Percentiles rank a stretch among this genome's conserved stretches.
Evolutionary conservation across 2,888 invertebrate species (phyloP).

Genomic region (Pycnomerus fuliginosus): DNA sequence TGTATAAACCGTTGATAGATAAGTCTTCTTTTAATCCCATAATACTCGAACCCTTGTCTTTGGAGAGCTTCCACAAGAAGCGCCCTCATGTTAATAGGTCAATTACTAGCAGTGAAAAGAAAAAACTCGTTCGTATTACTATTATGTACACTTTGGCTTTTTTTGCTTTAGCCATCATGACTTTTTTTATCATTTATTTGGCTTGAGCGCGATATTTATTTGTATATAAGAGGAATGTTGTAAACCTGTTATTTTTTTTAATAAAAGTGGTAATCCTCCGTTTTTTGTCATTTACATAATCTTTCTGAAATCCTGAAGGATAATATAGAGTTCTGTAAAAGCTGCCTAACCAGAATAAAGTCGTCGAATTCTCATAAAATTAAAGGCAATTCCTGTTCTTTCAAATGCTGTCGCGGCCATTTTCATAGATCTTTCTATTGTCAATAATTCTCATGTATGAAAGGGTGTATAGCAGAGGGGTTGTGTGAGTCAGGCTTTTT

Average conservation of each 20-base stretch:
- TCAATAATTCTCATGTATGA: no score
- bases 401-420: no score
- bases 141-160: constrained; percentile 60
- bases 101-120: constrained; percentile 49
- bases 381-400: no score
- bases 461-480: no score
- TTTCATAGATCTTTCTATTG: no score
- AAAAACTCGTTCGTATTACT: constrained; percentile 56
- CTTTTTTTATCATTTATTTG: constrained; percentile 60
- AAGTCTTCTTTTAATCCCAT: constrained; percentile 35
- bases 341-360: no score
- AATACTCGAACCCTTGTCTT: constrained; percentile 55
- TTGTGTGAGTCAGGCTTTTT: no score
- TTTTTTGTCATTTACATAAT: constrained; percentile 10
- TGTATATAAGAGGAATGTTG: no score
- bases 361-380: no score
- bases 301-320: no score
- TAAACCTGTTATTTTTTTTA: constrained; percentile 9
- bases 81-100: constrained; percentile 34
- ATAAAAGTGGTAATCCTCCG: neutral
- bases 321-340: no score
- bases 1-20: constrained; percentile 10
- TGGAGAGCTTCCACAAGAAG: constrained; percentile 54
- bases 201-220: no score
- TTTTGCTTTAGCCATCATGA: constrained; percentile 55